A percentile compares a stretch with the other conserved stretches of the same genome.
Evolutionary conservation across 2,797 vertebrate species (phyloP).

Genomic region (Malurus splendens): DNA sequence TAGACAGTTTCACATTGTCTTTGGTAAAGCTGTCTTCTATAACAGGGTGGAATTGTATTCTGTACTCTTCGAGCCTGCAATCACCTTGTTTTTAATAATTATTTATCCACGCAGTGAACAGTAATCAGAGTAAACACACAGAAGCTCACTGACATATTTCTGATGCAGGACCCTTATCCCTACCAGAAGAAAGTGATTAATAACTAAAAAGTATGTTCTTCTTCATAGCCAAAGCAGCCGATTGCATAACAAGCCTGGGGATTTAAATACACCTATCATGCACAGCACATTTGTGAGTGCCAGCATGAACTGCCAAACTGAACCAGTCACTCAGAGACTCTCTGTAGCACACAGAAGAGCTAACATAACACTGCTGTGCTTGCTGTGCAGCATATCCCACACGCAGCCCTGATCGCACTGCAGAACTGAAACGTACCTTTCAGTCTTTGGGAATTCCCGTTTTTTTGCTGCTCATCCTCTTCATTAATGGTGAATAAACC

Average conservation of each 20-base stretch:
- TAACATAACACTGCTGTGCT: neutral
- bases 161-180: neutral
- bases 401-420: neutral
- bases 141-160: neutral
- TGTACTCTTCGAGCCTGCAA: neutral
- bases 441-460: constrained; percentile 70
- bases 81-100: neutral
- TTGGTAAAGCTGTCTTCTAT: neutral
- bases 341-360: neutral
- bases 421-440: constrained; percentile 74
- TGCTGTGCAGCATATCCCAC: neutral
- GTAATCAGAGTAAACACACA: neutral
- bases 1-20: neutral
- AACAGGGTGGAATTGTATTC: neutral
- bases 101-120: neutral
- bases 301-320: neutral
- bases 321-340: neutral
- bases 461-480: constrained; percentile 91
- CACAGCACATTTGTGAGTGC: neutral
- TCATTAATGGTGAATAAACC: constrained; percentile 93
- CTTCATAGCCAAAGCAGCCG: neutral
- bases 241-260: neutral
- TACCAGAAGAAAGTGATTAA: neutral
- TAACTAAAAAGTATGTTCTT: neutral
- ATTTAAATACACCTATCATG: neutral